A percentile compares a stretch with the other conserved stretches of the same genome.
phyloP scores from a whole-genome alignment of 2,113 vertebrate species.

The Lasiurus borealis region DNA sequence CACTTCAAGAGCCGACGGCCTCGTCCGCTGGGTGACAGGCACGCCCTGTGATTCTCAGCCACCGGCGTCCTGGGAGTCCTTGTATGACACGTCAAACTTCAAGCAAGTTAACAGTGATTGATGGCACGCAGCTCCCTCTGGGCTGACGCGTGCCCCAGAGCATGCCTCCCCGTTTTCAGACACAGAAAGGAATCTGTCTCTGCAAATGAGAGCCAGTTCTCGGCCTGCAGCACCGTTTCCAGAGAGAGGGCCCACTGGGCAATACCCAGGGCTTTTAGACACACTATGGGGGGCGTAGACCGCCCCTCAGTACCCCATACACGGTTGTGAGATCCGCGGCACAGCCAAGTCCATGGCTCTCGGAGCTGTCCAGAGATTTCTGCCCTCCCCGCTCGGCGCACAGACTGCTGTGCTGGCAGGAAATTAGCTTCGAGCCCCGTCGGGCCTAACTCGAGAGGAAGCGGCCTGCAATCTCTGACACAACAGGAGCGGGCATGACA shows the following conservation, averaged over 20 bases:
- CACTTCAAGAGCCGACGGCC: not conserved
- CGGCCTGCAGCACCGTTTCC: not conserved
- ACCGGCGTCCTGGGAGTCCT: not conserved
- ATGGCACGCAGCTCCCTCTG: not conserved
- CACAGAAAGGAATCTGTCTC: not conserved
- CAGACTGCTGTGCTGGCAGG: slow-evolving; percentile 46
- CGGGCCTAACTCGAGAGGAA: slow-evolving; percentile 39
- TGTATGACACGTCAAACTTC: not conserved
- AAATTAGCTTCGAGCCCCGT: not conserved
- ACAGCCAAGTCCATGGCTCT: not conserved
- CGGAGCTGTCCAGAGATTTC: not conserved
- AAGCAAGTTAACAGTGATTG: not conserved
- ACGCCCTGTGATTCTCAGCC: not conserved
- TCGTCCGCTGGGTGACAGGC: not conserved
- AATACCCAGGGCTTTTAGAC: rapidly evolving
- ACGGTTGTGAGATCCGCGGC: too few species aligned
- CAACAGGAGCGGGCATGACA: not conserved
- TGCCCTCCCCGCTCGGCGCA: not conserved
- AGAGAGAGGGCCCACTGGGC: not conserved
- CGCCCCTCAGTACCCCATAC: rapidly evolving
- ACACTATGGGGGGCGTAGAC: rapidly evolving
- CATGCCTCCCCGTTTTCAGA: not conserved
- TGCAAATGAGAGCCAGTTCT: not conserved
- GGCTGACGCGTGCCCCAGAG: not conserved
- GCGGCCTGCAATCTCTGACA: not conserved